Conservation (phyloP, 2,888 invertebrate species). For the Hydriomena furcata region DNA sequence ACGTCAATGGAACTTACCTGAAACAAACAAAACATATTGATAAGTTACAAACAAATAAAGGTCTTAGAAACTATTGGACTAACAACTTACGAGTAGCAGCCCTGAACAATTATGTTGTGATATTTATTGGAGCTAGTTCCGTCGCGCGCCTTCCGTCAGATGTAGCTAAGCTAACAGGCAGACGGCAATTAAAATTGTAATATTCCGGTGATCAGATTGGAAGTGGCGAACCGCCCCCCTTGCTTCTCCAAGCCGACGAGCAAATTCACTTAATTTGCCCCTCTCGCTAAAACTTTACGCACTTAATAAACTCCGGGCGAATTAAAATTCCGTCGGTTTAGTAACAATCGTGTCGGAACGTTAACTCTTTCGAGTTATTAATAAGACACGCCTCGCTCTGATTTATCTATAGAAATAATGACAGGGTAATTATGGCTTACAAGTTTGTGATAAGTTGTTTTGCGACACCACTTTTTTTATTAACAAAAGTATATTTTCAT, state of each 20-base stretch:
- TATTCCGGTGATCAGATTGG: slow-evolving; percentile 63
- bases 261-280: slow-evolving; percentile 77
- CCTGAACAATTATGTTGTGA: neutral
- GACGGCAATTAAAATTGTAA: slow-evolving; percentile 58
- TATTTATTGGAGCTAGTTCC: slow-evolving; percentile 11
- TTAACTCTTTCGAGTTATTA: slow-evolving; percentile 75
- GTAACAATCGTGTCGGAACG: slow-evolving; percentile 76
- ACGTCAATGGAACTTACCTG: slow-evolving; percentile 60
- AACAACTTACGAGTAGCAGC: too few relatives aligned
- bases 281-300: slow-evolving; percentile 78
- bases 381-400: slow-evolving; percentile 65
- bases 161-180: slow-evolving; percentile 32
- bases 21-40: slow-evolving; percentile 39
- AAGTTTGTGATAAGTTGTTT: slow-evolving; percentile 31
- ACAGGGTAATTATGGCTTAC: slow-evolving; percentile 63
- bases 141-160: slow-evolving; percentile 5
- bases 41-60: slow-evolving; percentile 14
- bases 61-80: too few relatives aligned
- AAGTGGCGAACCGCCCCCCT: slow-evolving; percentile 46
- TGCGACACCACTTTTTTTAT: neutral
- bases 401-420: slow-evolving; percentile 67
- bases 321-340: slow-evolving; percentile 81
- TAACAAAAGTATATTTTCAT: neutral
- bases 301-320: slow-evolving; percentile 79
- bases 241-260: slow-evolving; percentile 55